These are phyloP conservation scores for Rhodinocichla rosea DNA, from an alignment of 2,113 vertebrate genomes.

Conservation along the genomic window DNA sequence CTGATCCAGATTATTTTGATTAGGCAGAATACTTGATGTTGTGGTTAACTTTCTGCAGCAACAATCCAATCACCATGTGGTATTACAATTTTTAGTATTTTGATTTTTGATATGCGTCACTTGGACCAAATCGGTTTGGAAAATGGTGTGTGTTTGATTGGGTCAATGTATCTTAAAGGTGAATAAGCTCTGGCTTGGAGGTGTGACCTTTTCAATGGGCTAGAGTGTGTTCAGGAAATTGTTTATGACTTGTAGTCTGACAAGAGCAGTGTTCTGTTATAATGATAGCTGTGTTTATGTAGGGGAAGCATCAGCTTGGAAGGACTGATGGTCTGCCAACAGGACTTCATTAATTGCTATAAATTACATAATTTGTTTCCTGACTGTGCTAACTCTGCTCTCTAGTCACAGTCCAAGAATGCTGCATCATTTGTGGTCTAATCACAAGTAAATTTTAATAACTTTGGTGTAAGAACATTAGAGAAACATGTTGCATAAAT, in stretches of 20 bases:
- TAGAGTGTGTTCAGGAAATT: not conserved
- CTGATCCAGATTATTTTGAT: not conserved
- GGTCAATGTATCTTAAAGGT: not conserved
- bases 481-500: not conserved
- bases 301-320: not conserved
- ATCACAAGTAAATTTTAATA: not conserved
- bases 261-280: not conserved
- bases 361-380: not conserved
- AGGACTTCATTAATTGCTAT: not conserved
- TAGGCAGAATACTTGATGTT: not conserved
- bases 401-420: not conserved
- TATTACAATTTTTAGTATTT: not conserved
- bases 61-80: not conserved
- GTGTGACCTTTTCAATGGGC: not conserved
- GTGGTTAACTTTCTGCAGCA: not conserved
- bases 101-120: not conserved
- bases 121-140: not conserved
- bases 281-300: not conserved
- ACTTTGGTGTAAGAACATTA: not conserved
- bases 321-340: not conserved
- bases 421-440: not conserved
- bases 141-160: not conserved
- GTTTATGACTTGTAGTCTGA: not conserved
- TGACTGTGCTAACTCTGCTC: not conserved
- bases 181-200: not conserved